Base-by-base conservation (phyloP, 2,888 invertebrate species). In the Sisyra terminalis region DNA sequence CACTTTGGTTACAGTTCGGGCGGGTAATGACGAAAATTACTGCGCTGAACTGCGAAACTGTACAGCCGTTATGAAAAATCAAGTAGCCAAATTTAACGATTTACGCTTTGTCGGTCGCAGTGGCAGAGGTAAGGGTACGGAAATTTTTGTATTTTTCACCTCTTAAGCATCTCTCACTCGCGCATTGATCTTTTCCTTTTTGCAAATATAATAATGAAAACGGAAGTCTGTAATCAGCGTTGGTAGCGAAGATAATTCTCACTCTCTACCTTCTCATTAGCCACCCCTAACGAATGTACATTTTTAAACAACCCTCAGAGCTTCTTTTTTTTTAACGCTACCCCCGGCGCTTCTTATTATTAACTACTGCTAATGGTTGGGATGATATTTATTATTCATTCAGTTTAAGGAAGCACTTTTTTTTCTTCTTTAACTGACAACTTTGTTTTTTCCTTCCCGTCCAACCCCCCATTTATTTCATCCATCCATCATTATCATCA, bases 31-130 rank as follows among this genome's bases (percentile, higher is more conserved):
- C 57, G 97, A 98, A 66, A 97, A 96, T 67, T 92, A 81, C 61
- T 92, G 89, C 59, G 96, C 92, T 32, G 97, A 98, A 63, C 65
- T 96, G 52, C 67, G 93, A 56, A 98, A 98, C 66, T 85, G 84
- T 53, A 87, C 89, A 41, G 92, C 97, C 29, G 81, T 93, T 56
- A 92, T 97, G 86, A 94, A 94, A 71, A 93, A 94, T 64, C 92
- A 94, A 63, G 90, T 97, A 54, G 97, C 98, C 52, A 93, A 94
- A 68, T 98, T 98, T 68, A 94, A 94, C 64, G 98, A 98, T 69
- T 71, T 98, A 55, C 75, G 98, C 61, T 98, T 98, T 71, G 93
- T 98, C 55, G 97, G 97, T 52, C 75, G 96, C 62, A 94, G 94
- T 62, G 98, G 98, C 55, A 75, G 98, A 80, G 98, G 98, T 96